phyloP scores from a whole-genome alignment of 2,113 vertebrate genomes.

The Prionailurus bengalensis region DNA sequence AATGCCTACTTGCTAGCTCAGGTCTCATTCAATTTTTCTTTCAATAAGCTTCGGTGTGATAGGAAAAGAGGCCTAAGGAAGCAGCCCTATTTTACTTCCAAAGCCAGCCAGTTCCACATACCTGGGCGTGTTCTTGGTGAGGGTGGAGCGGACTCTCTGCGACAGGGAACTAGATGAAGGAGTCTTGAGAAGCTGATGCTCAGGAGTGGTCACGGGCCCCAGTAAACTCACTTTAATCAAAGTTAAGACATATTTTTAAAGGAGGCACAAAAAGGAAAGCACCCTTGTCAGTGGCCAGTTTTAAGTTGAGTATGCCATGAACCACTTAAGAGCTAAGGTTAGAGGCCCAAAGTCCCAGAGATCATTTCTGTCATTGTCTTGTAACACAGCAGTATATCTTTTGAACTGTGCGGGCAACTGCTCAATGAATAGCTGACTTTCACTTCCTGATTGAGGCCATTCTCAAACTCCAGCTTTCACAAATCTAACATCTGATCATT shows the following conservation, averaged over 20 bases:
- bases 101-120: slow-evolving; percentile 79
- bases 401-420: background rate
- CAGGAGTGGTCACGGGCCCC: slow-evolving; percentile 96
- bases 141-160: slow-evolving; percentile 93
- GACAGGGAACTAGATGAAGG: slow-evolving; percentile 96
- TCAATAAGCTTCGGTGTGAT: background rate
- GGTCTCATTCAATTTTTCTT: slow-evolving; percentile 32
- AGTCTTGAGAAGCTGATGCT: slow-evolving; percentile 95
- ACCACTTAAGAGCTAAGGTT: slow-evolving; percentile 8
- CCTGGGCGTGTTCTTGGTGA: slow-evolving; percentile 95
- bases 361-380: background rate
- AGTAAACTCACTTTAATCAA: slow-evolving; percentile 93
- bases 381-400: background rate
- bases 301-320: background rate
- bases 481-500: background rate
- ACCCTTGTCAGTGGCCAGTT: background rate
- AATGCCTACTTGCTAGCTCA: background rate
- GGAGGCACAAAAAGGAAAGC: background rate
- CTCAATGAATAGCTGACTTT: background rate
- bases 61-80: background rate
- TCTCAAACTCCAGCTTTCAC: background rate
- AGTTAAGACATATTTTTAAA: slow-evolving; percentile 58
- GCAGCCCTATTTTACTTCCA: background rate
- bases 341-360: background rate
- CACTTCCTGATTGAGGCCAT: slow-evolving; percentile 15